These are phyloP conservation scores for Xylocampa areola DNA, from an alignment of 2,888 invertebrate species.

Conservation along the genomic window DNA sequence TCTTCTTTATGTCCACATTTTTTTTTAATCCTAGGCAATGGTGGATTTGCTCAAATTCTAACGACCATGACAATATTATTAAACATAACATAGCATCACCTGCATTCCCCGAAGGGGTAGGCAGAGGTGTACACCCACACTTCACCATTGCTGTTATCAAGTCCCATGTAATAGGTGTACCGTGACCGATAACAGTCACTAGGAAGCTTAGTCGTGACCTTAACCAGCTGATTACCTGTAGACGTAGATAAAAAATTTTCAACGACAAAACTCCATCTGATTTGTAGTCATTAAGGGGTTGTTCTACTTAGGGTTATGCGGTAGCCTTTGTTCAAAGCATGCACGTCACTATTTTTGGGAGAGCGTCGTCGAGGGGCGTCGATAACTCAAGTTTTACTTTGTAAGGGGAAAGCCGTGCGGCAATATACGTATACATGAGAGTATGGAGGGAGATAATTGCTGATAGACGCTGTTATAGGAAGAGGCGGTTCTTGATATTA, in stretches of 20 bases:
- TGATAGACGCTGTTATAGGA: conserved; percentile 10
- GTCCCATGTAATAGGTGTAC: too few species aligned
- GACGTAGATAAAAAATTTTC: neutral
- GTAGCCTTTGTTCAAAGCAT: conserved; percentile 46
- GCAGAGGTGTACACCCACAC: too few species aligned
- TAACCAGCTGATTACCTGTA: too few species aligned
- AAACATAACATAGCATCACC: too few species aligned
- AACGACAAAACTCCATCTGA: conserved; percentile 18
- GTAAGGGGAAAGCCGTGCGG: conserved; percentile 37
- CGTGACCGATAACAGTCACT: too few species aligned
- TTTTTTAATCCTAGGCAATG: too few species aligned
- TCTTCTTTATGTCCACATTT: too few species aligned
- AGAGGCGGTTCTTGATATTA: neutral
- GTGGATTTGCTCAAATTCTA: too few species aligned
- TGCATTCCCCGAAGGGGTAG: too few species aligned
- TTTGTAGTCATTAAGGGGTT: conserved; percentile 29
- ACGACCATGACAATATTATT: too few species aligned
- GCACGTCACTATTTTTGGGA: conserved; percentile 52
- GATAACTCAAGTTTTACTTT: conserved; percentile 39
- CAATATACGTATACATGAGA: conserved; percentile 34
- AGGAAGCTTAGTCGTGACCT: too few species aligned
- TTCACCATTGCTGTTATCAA: too few species aligned
- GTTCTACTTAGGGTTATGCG: conserved; percentile 20
- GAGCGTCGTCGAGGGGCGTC: conserved; percentile 37
- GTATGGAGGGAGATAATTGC: conserved; percentile 34